Percentiles rank a stretch among this genome's conserved stretches.
These are phyloP conservation scores for Amblyteles armatorius DNA, from an alignment of 2,888 invertebrate species.

Conservation along the genomic window DNA sequence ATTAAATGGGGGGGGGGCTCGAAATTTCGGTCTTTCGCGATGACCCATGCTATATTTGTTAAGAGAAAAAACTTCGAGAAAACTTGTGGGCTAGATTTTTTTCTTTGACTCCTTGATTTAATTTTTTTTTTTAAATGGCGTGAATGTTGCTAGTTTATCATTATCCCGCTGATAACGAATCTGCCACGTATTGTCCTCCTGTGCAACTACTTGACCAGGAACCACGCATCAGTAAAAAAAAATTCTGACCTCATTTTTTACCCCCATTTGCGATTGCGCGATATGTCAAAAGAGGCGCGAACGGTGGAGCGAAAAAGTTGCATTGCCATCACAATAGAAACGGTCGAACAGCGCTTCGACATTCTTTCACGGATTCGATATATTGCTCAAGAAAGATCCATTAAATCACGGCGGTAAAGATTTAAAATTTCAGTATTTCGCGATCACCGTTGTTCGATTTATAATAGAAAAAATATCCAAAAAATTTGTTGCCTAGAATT, in stretches of 20 bases:
- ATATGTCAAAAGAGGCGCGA: constrained; percentile 50
- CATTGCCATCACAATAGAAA: constrained; percentile 19
- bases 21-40: background rate
- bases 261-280: constrained; percentile 39
- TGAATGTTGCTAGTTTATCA: too few species aligned
- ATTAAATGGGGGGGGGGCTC: background rate
- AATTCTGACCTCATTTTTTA: background rate
- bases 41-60: background rate
- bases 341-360: background rate
- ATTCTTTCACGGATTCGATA: background rate
- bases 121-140: too few species aligned
- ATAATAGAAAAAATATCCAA: too few species aligned
- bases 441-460: too few species aligned
- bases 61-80: background rate
- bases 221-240: background rate
- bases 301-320: constrained; percentile 21
- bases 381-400: constrained; percentile 6
- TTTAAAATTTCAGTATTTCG: background rate
- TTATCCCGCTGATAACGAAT: too few species aligned
- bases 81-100: background rate
- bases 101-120: background rate
- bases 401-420: background rate
- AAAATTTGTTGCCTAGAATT: too few species aligned
- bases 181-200: too few species aligned
- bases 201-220: too few species aligned